Percentiles rank a stretch among this genome's conserved stretches.
Evolutionary conservation across 1,140 invertebrate species (phyloP).

Genomic region (Lordiphosa collinella): DNA sequence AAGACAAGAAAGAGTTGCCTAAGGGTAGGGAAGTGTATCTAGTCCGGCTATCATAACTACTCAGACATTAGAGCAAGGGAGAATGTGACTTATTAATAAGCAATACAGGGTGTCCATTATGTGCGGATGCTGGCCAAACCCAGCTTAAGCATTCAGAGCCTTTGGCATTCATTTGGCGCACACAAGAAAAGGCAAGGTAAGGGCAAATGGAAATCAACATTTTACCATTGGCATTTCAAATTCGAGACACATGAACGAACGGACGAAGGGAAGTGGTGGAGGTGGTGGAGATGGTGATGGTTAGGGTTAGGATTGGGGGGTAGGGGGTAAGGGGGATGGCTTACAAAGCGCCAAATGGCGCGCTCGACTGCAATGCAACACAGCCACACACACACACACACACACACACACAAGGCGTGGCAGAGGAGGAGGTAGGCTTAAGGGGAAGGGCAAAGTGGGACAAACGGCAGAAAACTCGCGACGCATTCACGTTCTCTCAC

Average conservation of each 20-base stretch:
- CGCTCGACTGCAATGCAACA: conserved; percentile 55
- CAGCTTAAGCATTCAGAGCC: too few species aligned
- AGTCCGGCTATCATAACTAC: too few species aligned
- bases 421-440: not conserved
- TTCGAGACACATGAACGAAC: conserved; percentile 1
- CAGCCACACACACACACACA: conserved; percentile 16
- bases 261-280: not conserved
- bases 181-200: conserved; percentile 5
- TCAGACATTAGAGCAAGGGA: too few species aligned
- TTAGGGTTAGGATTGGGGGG: not conserved
- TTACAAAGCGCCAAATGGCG: conserved; percentile 61
- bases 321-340: too few species aligned
- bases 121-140: too few species aligned
- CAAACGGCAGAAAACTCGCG: conserved; percentile 36
- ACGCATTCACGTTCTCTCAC: conserved; percentile 39
- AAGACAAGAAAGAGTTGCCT: too few species aligned
- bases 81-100: too few species aligned
- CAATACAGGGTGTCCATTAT: too few species aligned
- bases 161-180: not conserved
- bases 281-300: not conserved
- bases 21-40: too few species aligned
- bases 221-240: conserved; percentile 36
- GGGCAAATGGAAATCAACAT: conserved; percentile 24
- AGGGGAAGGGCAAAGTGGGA: conserved; percentile 1
- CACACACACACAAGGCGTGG: conserved; percentile 39